A percentile compares a stretch with the other conserved stretches of the same genome.
These are phyloP conservation scores for Chrysochloris asiatica DNA, from an alignment of 2,113 vertebrate species.

Conservation along the genomic window DNA sequence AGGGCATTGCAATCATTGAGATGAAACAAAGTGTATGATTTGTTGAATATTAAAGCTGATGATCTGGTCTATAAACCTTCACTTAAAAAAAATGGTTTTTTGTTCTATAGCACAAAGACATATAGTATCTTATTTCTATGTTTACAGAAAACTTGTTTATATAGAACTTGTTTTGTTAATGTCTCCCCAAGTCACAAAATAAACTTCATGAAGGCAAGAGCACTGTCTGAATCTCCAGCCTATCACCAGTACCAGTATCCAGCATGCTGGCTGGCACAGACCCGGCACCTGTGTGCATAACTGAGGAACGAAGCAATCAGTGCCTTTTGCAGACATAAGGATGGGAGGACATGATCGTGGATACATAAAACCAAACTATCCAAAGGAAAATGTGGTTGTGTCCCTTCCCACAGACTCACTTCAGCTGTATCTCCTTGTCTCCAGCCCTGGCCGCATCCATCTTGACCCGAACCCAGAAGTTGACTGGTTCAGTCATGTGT, in stretches of 20 bases:
- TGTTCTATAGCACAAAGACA: too few relatives aligned
- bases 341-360: background rate
- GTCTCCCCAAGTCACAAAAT: too few relatives aligned
- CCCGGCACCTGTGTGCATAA: background rate
- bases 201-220: background rate
- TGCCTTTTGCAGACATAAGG: slow-evolving; percentile 8
- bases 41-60: too few relatives aligned
- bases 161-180: too few relatives aligned
- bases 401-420: slow-evolving; percentile 80
- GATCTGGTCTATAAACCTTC: too few relatives aligned
- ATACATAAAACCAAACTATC: background rate
- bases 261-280: background rate
- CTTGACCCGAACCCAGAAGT: slow-evolving; percentile 91
- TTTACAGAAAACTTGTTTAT: too few relatives aligned
- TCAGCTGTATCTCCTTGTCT: slow-evolving; percentile 86
- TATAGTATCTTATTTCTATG: too few relatives aligned
- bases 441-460: slow-evolving; percentile 86
- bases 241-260: background rate
- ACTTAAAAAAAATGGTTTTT: too few relatives aligned
- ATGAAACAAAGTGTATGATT: too few relatives aligned
- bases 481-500: slow-evolving; percentile 88
- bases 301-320: background rate
- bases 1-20: too few relatives aligned
- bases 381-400: background rate
- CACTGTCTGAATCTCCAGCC: background rate